Evolutionary conservation across 2,888 invertebrate genomes (phyloP).

Genomic region (Tethea ocularis): DNA sequence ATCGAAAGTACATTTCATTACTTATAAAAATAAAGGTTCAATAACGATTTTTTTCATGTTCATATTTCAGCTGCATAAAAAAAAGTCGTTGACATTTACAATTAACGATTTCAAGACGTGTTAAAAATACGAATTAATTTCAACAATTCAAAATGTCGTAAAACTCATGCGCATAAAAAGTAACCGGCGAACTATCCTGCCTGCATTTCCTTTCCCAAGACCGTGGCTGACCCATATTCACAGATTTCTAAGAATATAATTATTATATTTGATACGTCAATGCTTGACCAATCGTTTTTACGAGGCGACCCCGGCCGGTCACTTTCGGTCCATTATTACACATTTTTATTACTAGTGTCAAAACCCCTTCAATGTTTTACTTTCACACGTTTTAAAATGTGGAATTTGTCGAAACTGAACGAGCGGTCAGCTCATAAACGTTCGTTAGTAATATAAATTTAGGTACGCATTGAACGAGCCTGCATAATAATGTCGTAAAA

Average conservation of each 20-base stretch:
- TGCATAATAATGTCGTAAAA: conserved; percentile 79
- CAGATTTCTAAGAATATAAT: conserved; percentile 55
- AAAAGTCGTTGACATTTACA: conserved; percentile 8
- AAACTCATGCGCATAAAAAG: conserved; percentile 20
- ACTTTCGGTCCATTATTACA: conserved; percentile 43
- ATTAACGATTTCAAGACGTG: not conserved
- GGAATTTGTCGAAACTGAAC: conserved; percentile 66
- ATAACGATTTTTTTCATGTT: not conserved
- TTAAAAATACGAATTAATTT: conserved; percentile 2
- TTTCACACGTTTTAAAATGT: conserved; percentile 79
- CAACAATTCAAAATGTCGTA: conserved; percentile 10
- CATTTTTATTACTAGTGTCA: conserved; percentile 58
- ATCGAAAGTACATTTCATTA: too few species aligned
- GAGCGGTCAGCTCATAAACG: conserved; percentile 71
- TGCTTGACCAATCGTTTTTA: conserved; percentile 79
- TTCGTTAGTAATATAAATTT: conserved; percentile 52
- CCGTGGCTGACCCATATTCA: conserved; percentile 72
- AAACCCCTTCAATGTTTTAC: conserved; percentile 70
- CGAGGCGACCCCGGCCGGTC: conserved; percentile 62
- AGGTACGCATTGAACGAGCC: conserved; percentile 48
- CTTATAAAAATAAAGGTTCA: not conserved
- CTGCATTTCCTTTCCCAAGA: conserved; percentile 75
- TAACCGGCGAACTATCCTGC: conserved; percentile 21
- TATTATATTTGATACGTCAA: conserved; percentile 62
- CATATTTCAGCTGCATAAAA: not conserved